Conservation (phyloP, 2,888 invertebrate species). For the Glomeris marginata region DNA sequence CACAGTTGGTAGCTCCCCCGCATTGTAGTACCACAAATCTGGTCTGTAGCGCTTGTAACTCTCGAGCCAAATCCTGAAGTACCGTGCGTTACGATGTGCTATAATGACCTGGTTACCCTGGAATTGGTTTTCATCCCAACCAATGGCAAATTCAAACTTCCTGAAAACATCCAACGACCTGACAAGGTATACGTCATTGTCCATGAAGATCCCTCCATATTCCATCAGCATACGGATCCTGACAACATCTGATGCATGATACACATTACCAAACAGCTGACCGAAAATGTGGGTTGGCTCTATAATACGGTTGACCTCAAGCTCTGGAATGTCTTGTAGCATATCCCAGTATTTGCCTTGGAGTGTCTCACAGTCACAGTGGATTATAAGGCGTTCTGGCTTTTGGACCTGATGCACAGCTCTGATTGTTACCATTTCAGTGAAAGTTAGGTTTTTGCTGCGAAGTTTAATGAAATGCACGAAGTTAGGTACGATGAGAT, state of each 20-base stretch:
- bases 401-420: conserved; percentile 17
- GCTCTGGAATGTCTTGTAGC: conserved; percentile 10
- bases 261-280: conserved; percentile 17
- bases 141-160: conserved; percentile 19
- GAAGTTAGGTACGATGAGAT: conserved; percentile 19
- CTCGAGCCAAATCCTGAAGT: conserved; percentile 26
- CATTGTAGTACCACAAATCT: conserved; percentile 30
- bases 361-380: conserved; percentile 17
- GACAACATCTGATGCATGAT: conserved; percentile 21
- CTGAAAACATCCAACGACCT: conserved; percentile 18
- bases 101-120: conserved; percentile 21
- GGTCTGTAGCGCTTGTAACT: conserved; percentile 27
- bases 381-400: conserved; percentile 19
- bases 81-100: conserved; percentile 27
- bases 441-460: conserved; percentile 20
- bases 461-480: conserved; percentile 20
- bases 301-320: conserved; percentile 13
- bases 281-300: conserved; percentile 20
- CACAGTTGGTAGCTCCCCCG: conserved; percentile 28
- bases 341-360: conserved; percentile 20
- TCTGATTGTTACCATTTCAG: conserved; percentile 18
- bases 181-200: conserved; percentile 21
- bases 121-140: not conserved
- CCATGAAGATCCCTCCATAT: conserved; percentile 22
- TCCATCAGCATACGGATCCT: conserved; percentile 19